Percentiles rank a stretch among this genome's conserved stretches.
phyloP scores from a whole-genome alignment of 2,888 invertebrate species.

The Antheraea yamamai region DNA sequence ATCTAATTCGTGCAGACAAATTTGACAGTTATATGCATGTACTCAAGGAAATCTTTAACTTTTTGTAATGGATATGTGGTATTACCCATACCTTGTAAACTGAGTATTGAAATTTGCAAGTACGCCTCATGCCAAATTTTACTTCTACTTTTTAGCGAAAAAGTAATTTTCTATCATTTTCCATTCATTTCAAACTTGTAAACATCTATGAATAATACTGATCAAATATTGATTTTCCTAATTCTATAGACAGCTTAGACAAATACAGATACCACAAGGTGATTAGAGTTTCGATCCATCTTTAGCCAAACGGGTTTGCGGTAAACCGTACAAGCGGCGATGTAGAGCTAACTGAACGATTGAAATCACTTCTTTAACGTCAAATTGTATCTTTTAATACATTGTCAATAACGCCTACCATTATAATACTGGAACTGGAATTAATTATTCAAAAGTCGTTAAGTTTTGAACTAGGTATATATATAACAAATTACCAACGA shows the following conservation, averaged over 20 bases:
- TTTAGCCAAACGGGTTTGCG: constrained; percentile 1
- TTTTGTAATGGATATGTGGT: too few species aligned
- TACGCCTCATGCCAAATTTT: too few species aligned
- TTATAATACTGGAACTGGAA: neutral
- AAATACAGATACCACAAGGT: constrained; percentile 8
- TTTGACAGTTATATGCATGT: too few species aligned
- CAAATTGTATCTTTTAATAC: neutral
- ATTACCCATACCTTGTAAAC: too few species aligned
- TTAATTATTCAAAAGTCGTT: neutral
- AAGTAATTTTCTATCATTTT: too few species aligned
- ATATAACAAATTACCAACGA: neutral
- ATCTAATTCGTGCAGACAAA: too few species aligned
- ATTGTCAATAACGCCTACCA: neutral
- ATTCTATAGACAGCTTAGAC: neutral
- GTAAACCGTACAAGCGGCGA: neutral
- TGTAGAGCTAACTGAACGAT: neutral
- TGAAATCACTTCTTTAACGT: neutral
- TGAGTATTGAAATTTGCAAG: too few species aligned
- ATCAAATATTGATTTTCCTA: neutral
- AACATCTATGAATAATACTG: neutral
- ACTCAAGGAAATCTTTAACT: too few species aligned
- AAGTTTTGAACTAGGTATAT: neutral
- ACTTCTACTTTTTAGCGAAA: too few species aligned
- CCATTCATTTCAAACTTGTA: too few species aligned
- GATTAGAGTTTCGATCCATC: neutral